These are phyloP conservation scores for Syngnathus acus DNA, from an alignment of 2,797 vertebrate species.

Conservation along the genomic window DNA sequence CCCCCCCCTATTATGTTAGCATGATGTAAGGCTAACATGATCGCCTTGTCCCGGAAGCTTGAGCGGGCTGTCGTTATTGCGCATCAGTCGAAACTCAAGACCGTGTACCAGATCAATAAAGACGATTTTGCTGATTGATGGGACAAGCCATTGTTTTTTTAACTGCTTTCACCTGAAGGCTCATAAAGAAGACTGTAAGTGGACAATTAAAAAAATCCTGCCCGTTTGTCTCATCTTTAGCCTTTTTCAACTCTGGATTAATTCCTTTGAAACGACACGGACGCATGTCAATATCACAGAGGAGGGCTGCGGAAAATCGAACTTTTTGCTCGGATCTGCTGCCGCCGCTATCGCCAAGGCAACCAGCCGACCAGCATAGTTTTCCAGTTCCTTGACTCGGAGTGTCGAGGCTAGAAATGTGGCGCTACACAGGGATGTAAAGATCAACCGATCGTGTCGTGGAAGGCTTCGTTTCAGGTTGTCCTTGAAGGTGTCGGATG, in stretches of 20 bases:
- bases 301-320: conserved; percentile 13
- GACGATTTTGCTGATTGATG: conserved; percentile 46
- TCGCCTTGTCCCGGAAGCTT: neutral
- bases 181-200: conserved; percentile 66
- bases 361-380: conserved; percentile 30
- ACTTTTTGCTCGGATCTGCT: conserved; percentile 51
- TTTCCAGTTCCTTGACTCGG: conserved; percentile 36
- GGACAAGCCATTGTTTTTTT: conserved; percentile 42
- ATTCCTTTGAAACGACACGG: neutral
- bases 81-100: neutral
- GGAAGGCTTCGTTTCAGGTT: conserved; percentile 6
- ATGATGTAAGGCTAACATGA: conserved; percentile 33
- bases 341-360: conserved; percentile 43
- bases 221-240: neutral
- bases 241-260: neutral
- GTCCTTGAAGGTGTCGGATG: conserved; percentile 17
- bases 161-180: conserved; percentile 30
- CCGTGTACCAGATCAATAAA: conserved; percentile 23
- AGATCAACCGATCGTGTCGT: conserved; percentile 41
- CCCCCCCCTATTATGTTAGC: conserved; percentile 10
- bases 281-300: conserved; percentile 24
- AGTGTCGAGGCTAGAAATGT: conserved; percentile 23
- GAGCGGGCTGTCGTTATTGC: neutral
- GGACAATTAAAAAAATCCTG: conserved; percentile 25
- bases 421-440: conserved; percentile 23